Evolutionary conservation across 2,113 vertebrate species (phyloP), one percentile per base, ranked within the genome.

Genomic region (Lophius piscatorius): DNA sequence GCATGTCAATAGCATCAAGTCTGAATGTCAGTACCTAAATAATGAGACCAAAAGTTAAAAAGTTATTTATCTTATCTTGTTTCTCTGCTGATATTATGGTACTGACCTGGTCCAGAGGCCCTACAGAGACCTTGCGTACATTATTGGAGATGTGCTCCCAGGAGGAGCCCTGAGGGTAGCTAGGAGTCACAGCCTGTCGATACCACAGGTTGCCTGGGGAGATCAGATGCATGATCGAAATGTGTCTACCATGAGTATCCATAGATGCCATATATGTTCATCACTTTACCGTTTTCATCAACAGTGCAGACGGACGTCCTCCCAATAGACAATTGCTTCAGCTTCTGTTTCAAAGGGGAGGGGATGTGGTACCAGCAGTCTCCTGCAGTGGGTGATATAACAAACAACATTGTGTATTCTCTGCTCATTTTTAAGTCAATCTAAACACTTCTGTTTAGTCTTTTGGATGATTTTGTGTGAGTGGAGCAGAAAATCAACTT

Each of bases 81-180:
- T 38, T n/a, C 10, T 16, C 1, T 9, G 2, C 28, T 28, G 28
- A 26, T 4, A 22, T 45, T 9, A n/a, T 31, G 56, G 22, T 52
- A 41, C 90, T 28, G 33, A 98, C 97, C 96, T 99, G 97, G 89
- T 99, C 95, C 77, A 98, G 81, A 4, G 96, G 97, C 5, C 97
- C 97, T 6, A 95, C 78, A 1, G 95, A 98, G 40, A 99, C 94
- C 44, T 90, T 95, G 8, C 95, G 94, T 50, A 99, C 94, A 1
- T 99, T 98, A 72, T 95, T 97, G 14, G 96, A 99, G 48, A 98
- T 94, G 0, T 96, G 94, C 10, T 96, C 94, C 97, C 97, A 99
- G 14, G 87, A 74, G 4, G 94, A 92, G 41, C 97, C 97, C 72
- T 98, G 96, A 1, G 96, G 96, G 87, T 98, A 97, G 78, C 93